phyloP scores from a whole-genome alignment of 2,888 invertebrate genomes.

The Lycocerus yunnanus region DNA sequence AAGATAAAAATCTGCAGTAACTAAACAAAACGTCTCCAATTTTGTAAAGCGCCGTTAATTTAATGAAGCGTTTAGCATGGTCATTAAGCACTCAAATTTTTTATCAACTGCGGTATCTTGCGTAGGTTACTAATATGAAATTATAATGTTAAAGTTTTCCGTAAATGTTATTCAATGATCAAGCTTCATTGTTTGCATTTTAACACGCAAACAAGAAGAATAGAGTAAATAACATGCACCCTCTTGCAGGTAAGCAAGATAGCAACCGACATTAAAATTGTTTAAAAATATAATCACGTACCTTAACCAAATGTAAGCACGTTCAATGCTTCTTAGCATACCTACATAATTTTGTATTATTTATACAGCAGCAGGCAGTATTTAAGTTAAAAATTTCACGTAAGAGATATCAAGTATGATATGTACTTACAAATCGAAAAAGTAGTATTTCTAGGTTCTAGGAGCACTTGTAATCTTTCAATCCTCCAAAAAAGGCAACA shows the following conservation, averaged over 20 bases:
- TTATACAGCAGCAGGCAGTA: conserved; percentile 18
- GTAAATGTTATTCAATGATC: background rate
- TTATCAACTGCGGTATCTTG: background rate
- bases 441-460: background rate
- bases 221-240: background rate
- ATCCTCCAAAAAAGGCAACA: background rate
- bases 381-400: conserved; percentile 18
- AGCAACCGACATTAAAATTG: conserved; percentile 22
- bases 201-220: background rate
- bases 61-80: background rate
- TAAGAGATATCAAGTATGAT: background rate
- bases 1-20: background rate
- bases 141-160: background rate
- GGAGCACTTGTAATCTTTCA: background rate
- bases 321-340: conserved; percentile 27
- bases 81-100: background rate
- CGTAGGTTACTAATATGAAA: background rate
- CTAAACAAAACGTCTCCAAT: background rate
- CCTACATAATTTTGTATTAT: conserved; percentile 29
- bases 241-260: conserved; percentile 16
- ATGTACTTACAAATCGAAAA: background rate
- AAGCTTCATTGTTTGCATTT: background rate
- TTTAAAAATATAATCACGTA: conserved; percentile 29
- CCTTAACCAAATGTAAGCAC: conserved; percentile 23
- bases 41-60: background rate